Evolutionary conservation across 1,140 invertebrate species (phyloP), one percentile per base, ranked within the genome.

Genomic region (Monochamus saltuarius): DNA sequence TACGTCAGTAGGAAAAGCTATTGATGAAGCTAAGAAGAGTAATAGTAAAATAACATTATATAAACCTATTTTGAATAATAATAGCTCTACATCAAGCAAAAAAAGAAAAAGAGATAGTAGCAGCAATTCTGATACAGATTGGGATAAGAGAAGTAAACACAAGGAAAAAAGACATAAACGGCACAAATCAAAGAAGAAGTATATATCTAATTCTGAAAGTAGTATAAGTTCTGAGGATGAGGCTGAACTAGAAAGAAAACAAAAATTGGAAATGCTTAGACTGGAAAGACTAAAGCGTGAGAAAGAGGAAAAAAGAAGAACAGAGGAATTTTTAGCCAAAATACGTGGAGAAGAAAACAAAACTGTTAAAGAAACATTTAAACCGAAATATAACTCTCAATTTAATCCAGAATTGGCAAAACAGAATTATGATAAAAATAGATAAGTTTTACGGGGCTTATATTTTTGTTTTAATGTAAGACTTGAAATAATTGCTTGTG

Each of bases 341-440:
- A 53, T 87, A 1, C 79, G 77, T 72, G 84, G 85, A n/a, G 76
- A 82, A 43, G 52, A 68, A 35, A 54, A 67, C 57, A 73, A 45
- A 54, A 67, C 47, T 38, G 72, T 50, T 63, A 75, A 66, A 69
- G 74, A 47, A 64, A 67, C 61, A 75, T 36, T 34, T 13, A 90
- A 87, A 78, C 86, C 89, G 69, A 90, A 88, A 79, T 97, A 97
- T 74, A 95, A 94, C 81, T 94, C 91, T 7, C 93, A 96, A 78
- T 97, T 92, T 75, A 96, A 95, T 80, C 94, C 94, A 49, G 85
- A 91, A 78, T 76, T 94, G 35, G 91, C 91, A 17, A 84, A 87
- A 71, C 90, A 93, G 79, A 92, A 92, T 81, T 85, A 78, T 73
- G 42, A 55, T 14, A 63, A 16, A 51, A 36, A 34, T 51, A 40